phyloP scores from a whole-genome alignment of 2,797 vertebrate species.

The Siniperca undulata region DNA sequence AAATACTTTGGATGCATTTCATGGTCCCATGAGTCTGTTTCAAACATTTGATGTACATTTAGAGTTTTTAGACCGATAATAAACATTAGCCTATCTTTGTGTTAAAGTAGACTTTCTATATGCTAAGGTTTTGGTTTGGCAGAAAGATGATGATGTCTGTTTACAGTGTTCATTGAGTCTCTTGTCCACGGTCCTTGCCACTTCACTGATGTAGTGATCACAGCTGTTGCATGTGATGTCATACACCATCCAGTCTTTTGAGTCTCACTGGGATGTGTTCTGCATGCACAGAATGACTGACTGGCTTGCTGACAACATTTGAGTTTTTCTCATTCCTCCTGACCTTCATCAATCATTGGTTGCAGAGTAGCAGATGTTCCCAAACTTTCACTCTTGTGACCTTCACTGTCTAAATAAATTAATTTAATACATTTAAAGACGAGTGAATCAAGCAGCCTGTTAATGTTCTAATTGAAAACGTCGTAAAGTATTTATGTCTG shows the following conservation, averaged over 20 bases:
- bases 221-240: not conserved
- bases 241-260: not conserved
- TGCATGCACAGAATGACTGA: slow-evolving; percentile 10
- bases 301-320: not conserved
- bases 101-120: not conserved
- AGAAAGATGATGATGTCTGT: not conserved
- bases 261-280: slow-evolving; percentile 5
- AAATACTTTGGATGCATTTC: not conserved
- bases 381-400: slow-evolving; percentile 4
- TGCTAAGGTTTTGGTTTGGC: not conserved
- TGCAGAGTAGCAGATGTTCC: not conserved
- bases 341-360: not conserved
- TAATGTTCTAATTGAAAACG: slow-evolving; percentile 28
- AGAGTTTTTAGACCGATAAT: not conserved
- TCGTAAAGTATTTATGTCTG: slow-evolving; percentile 6
- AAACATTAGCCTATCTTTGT: not conserved
- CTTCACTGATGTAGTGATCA: not conserved
- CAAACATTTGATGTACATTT: not conserved
- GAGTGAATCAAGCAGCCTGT: slow-evolving; percentile 4
- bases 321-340: not conserved
- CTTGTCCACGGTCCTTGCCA: not conserved
- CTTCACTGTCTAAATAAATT: slow-evolving; percentile 3
- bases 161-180: not conserved
- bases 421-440: slow-evolving; percentile 4
- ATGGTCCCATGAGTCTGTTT: not conserved